These are phyloP conservation scores for Herpetotheres cachinnans DNA, from an alignment of 2,113 vertebrate species.

Conservation along the genomic window DNA sequence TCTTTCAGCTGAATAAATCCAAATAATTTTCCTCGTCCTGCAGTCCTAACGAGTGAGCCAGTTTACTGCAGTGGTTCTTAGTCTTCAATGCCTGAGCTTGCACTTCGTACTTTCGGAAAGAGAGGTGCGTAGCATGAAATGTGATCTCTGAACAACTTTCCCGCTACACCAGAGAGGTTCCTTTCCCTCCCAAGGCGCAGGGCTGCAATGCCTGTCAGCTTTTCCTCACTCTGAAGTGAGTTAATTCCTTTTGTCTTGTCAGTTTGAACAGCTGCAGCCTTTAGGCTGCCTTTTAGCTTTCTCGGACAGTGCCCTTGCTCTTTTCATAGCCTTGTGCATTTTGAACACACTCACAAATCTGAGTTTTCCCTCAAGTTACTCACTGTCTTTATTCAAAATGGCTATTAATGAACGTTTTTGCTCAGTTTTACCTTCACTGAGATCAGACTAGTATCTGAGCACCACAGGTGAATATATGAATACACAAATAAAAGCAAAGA, in stretches of 20 bases:
- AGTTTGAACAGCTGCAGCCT: not conserved
- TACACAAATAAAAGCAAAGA: not conserved
- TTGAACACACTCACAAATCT: not conserved
- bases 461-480: not conserved
- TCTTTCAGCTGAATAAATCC: not conserved
- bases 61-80: not conserved
- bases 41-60: not conserved
- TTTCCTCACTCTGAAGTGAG: not conserved
- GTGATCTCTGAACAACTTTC: not conserved
- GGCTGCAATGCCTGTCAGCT: not conserved
- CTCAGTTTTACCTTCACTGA: not conserved
- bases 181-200: not conserved
- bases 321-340: not conserved
- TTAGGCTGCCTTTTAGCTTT: not conserved
- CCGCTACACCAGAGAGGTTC: not conserved
- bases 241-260: not conserved
- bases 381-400: not conserved
- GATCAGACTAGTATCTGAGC: not conserved
- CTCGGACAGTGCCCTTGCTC: not conserved
- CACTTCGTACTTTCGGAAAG: not conserved
- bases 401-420: not conserved
- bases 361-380: not conserved
- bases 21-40: not conserved
- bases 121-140: not conserved
- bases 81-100: not conserved